These are phyloP conservation scores for Melanostoma mellinum DNA, from an alignment of 2,888 invertebrate genomes.

Conservation along the genomic window DNA sequence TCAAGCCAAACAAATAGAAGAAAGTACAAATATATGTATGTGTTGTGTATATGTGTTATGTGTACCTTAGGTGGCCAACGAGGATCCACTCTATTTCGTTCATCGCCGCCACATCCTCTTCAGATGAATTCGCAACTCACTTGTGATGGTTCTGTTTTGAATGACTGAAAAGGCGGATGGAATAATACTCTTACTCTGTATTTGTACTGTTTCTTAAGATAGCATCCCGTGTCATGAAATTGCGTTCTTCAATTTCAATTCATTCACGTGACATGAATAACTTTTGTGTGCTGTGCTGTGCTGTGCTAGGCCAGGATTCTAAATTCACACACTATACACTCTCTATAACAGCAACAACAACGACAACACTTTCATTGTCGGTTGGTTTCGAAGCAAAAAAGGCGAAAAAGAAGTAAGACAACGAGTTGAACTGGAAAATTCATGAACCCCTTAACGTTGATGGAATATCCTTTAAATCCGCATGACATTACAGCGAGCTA, in stretches of 20 bases:
- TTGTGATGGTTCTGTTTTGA: constrained; percentile 45
- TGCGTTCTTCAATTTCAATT: constrained; percentile 73
- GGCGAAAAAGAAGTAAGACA: constrained; percentile 9
- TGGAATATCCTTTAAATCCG: constrained; percentile 69
- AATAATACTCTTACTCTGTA: constrained; percentile 19
- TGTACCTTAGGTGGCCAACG: constrained; percentile 51
- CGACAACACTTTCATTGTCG: constrained; percentile 23
- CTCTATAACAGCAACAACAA: constrained; percentile 12
- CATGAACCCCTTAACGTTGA: constrained; percentile 72
- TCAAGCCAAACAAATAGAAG: constrained; percentile 2
- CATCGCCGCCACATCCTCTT: constrained; percentile 11
- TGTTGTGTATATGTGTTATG: background rate
- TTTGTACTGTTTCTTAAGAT: constrained; percentile 60
- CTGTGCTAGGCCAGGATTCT: constrained; percentile 50
- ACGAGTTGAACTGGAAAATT: constrained; percentile 64
- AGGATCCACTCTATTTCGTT: constrained; percentile 42
- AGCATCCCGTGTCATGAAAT: constrained; percentile 70
- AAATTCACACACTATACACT: constrained; percentile 48
- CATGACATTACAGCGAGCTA: constrained; percentile 56
- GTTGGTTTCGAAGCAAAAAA: constrained; percentile 15
- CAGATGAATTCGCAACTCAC: constrained; percentile 35
- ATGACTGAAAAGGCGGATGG: constrained; percentile 50
- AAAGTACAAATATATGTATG: background rate
- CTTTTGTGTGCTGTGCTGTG: constrained; percentile 33
- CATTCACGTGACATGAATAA: constrained; percentile 72